These are phyloP conservation scores for Beris morrisii DNA, from an alignment of 2,888 invertebrate species.

Conservation along the genomic window DNA sequence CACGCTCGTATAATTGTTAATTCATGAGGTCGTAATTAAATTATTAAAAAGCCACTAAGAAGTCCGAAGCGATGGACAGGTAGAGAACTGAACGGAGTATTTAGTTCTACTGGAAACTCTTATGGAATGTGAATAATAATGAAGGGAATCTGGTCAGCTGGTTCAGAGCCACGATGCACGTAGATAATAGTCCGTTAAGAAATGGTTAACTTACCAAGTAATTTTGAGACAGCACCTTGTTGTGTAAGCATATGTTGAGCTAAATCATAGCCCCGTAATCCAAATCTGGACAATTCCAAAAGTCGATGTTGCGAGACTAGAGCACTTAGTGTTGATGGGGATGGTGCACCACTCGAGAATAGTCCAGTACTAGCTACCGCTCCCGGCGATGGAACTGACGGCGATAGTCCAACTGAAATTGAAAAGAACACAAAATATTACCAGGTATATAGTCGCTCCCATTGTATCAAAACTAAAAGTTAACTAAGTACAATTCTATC, in stretches of 20 bases:
- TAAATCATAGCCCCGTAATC: constrained; percentile 85
- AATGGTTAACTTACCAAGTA: constrained; percentile 71
- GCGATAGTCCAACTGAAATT: constrained; percentile 48
- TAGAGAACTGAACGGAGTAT: no score
- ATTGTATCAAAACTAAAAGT: background rate
- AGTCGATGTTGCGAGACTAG: constrained; percentile 78
- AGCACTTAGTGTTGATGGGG: constrained; percentile 68
- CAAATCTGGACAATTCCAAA: constrained; percentile 77
- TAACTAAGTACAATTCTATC: constrained; percentile 11
- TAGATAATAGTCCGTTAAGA: background rate
- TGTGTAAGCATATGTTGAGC: constrained; percentile 89
- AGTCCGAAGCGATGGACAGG: no score
- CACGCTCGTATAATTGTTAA: no score
- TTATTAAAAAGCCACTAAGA: no score
- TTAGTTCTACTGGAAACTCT: no score
- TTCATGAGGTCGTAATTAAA: no score
- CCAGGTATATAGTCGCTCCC: no score
- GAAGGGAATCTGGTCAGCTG: background rate
- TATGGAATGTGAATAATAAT: no score
- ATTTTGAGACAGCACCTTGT: constrained; percentile 88
- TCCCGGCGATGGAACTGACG: constrained; percentile 55
- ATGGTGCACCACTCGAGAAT: constrained; percentile 53
- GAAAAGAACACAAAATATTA: constrained; percentile 8
- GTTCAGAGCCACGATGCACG: background rate
- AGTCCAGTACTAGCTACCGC: constrained; percentile 48